Evolutionary conservation across 2,888 invertebrate genomes (phyloP).

Genomic region (Caenorhabditis becei): DNA sequence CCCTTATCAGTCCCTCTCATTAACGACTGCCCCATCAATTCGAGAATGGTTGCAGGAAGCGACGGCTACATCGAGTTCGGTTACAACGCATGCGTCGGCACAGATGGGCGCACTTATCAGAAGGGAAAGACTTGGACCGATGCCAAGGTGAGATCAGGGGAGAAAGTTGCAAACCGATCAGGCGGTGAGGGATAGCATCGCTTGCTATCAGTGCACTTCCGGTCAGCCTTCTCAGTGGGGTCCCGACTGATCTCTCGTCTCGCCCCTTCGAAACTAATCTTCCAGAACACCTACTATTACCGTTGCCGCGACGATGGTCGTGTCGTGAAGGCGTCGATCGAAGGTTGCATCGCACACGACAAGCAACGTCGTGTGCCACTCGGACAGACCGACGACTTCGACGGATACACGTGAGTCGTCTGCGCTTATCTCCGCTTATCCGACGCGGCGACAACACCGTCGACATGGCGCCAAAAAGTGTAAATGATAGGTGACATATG

Average conservation of each 20-base stretch:
- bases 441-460: slow-evolving; percentile 30
- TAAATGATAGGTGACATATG: slow-evolving; percentile 53
- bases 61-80: slow-evolving; percentile 73
- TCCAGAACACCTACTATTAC: slow-evolving; percentile 75
- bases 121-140: slow-evolving; percentile 76
- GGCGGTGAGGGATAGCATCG: neutral
- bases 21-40: slow-evolving; percentile 6
- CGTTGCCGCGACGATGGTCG: slow-evolving; percentile 72
- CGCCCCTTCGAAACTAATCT: neutral
- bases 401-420: slow-evolving; percentile 72
- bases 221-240: slow-evolving; percentile 16
- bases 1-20: slow-evolving; percentile 1
- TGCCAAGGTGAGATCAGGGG: slow-evolving; percentile 61
- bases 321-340: slow-evolving; percentile 70
- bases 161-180: neutral
- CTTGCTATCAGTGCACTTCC: neutral
- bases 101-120: slow-evolving; percentile 61
- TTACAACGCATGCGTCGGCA: slow-evolving; percentile 71
- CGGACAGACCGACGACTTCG: slow-evolving; percentile 73
- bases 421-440: slow-evolving; percentile 44
- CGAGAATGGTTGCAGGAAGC: slow-evolving; percentile 48
- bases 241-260: slow-evolving; percentile 5
- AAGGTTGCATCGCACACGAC: slow-evolving; percentile 75
- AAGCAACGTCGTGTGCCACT: slow-evolving; percentile 69
- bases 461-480: slow-evolving; percentile 14